Base-by-base conservation (phyloP, 2,888 invertebrate species). In the Xanthia togata region DNA sequence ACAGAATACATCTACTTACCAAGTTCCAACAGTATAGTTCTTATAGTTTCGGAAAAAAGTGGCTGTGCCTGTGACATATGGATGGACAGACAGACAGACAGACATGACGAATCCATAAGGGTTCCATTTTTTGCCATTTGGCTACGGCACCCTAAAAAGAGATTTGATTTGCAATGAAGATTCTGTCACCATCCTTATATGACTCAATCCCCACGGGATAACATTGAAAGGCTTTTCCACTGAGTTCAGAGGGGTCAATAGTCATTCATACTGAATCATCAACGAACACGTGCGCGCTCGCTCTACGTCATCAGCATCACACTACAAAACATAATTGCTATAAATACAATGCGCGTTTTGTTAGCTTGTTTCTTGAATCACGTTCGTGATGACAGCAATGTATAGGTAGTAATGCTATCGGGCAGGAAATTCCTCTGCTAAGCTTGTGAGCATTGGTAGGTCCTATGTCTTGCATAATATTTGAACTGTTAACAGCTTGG, bases 311-410 rank as follows among this genome's bases (percentile, higher is more conserved):
- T 41, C 53, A 23, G 80, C 79, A 78, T 41, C 50, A 26, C 50
- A 23, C 50, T 55, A 64, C 70, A 62, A 72, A 70, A 60, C 26
- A 73, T 68, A 62, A 73, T 55, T 31, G 53, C 72, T 72, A 69
- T 47, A 65, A 70, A 72, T 85, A 78, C 80, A 85, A 74, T 75
- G 59, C 70, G 26, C 63, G 63, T 65, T 76, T 76, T 76, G 44
- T 68, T 41, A 63, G 14, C 44, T 55, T 38, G 38, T 1, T 20
- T 65, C 68, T 65, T 62, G 12, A 59, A 67, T 70, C 50, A 55
- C 35, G 59, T 62, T 26, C 12, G 74, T 73, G 77, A 75, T 83
- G 74, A 83, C 70, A 75, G 86, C 77, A 80, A 71, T 83, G 86
- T 72, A 68, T 57, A 50, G n/a, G 41, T 71, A 41, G n/a, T n/a